Base-by-base conservation (phyloP, 2,888 invertebrate species). In the Eumacrocentrus americanus region DNA sequence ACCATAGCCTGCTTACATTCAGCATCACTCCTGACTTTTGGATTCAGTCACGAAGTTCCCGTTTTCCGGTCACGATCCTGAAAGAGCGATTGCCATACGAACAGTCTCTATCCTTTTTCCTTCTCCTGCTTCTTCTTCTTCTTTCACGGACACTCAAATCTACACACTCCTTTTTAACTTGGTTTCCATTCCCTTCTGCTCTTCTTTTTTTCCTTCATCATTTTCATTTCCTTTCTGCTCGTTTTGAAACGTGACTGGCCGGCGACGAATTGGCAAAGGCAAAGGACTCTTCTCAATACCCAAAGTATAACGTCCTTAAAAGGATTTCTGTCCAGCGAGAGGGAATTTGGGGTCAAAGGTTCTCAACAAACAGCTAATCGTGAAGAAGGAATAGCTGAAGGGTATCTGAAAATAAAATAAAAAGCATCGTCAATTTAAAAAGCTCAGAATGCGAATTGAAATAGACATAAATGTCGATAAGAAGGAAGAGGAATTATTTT, bases 1-100 rank as follows among this genome's bases (percentile, higher is more conserved):
- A 14, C 25, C n/a, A 18, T 20, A 9, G 18, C 18, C 18, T n/a
- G n/a, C 34, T 29, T 37, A 11, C 9, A 16, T 35, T 20, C 11
- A 11, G 42, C 34, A 37, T 51, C 34, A 20, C 9, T 25, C n/a
- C 47, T 48, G 37, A 40, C 35, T 55, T 56, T 56, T 52, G 44
- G 59, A 61, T 62, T 47, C 61, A 58, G 53, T 61, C 62, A 64
- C 59, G 62, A 60, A 60, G 62, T 66, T 66, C 66, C 50, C 59
- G 64, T 63, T 67, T 67, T 65, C 67, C 66, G 67, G 66, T 67
- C 67, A 67, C 66, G 67, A 67, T 66, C 62, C 59, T 61, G 61
- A 67, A 67, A 63, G 65, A 67, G 61, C 61, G 58, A 66, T 64
- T 62, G 60, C 60, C 63, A 60, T 48, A 40, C 59, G 61, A 61